Evolutionary conservation across 2,797 vertebrate species (phyloP).

Genomic region (Cottoperca gobio): DNA sequence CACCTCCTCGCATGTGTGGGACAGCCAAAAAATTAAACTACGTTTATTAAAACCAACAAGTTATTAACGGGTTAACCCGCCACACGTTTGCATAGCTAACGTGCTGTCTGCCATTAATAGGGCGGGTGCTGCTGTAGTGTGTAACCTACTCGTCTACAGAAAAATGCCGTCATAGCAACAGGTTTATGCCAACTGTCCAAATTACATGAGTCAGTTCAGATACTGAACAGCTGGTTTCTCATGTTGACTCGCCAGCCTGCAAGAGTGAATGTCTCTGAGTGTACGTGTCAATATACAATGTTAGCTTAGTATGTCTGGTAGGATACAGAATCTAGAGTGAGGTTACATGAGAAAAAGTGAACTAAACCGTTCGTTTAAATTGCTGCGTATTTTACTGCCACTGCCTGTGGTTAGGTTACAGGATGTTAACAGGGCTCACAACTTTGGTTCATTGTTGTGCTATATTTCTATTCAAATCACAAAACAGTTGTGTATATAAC

Average conservation of each 20-base stretch:
- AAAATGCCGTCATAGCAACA: constrained; percentile 66
- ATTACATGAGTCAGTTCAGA: background rate
- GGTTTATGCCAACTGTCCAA: constrained; percentile 46
- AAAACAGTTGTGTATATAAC: too few species aligned
- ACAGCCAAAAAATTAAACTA: too few species aligned
- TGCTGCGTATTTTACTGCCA: background rate
- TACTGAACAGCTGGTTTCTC: constrained; percentile 25
- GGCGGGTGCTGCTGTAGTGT: constrained; percentile 42
- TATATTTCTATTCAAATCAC: background rate
- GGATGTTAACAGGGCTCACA: background rate
- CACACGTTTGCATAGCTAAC: constrained; percentile 1
- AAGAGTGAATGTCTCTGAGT: background rate
- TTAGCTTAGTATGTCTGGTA: background rate
- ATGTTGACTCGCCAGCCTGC: background rate
- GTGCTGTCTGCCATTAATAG: constrained; percentile 4
- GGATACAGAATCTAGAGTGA: background rate
- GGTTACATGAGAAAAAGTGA: background rate
- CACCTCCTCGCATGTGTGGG: background rate
- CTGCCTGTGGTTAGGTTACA: background rate
- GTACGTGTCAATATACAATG: background rate
- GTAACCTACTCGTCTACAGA: background rate
- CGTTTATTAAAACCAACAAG: background rate
- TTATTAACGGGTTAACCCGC: background rate
- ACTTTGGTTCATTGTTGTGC: background rate
- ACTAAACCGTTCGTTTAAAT: background rate